Percentiles rank a stretch among this genome's conserved stretches.
Conservation (phyloP, 35 echinoderm and acorn worm species). For the Eucidaris tribuloides region DNA sequence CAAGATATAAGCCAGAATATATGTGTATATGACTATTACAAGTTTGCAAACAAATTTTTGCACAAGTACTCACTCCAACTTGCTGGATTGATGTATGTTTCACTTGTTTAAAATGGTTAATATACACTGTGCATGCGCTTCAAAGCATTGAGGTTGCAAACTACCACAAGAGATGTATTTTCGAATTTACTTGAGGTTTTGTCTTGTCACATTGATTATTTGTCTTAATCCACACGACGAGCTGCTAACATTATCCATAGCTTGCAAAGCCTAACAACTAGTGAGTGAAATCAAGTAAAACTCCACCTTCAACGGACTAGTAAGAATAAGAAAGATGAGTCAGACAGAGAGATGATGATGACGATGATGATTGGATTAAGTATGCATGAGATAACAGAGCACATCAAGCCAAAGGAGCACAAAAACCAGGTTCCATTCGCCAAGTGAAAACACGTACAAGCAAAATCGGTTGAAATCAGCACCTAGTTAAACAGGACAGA, state of each 20-base stretch:
- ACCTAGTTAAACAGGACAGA: not conserved
- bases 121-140: too few relatives aligned
- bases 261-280: not conserved
- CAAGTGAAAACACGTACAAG: not conserved
- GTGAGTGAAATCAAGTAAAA: not conserved
- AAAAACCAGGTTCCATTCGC: not conserved
- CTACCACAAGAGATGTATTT: too few relatives aligned
- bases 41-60: too few relatives aligned
- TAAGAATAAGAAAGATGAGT: not conserved
- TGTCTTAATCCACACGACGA: not conserved
- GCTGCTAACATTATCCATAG: not conserved
- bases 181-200: not conserved
- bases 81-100: too few relatives aligned
- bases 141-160: too few relatives aligned
- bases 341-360: conserved; percentile 34
- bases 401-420: not conserved
- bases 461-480: not conserved
- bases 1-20: too few relatives aligned
- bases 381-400: too few relatives aligned
- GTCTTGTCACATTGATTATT: not conserved
- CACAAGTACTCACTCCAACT: too few relatives aligned
- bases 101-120: too few relatives aligned
- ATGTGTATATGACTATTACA: too few relatives aligned
- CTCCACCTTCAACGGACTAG: not conserved
- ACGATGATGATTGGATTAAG: conserved; percentile 20